Conservation (phyloP, 2,113 vertebrate species). For the Corythaeola cristata region DNA sequence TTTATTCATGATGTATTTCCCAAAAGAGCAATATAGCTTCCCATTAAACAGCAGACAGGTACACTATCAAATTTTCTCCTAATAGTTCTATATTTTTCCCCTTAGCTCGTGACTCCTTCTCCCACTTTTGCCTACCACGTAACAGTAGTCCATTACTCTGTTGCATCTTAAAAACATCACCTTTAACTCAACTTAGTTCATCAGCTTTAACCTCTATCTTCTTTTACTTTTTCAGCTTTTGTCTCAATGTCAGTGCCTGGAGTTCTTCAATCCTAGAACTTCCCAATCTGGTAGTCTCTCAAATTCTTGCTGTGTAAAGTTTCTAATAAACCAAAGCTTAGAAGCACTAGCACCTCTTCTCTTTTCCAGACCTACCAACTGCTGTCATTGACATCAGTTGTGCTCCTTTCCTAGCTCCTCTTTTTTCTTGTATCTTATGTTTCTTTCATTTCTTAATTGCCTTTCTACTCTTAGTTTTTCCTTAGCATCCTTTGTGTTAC, state of each 20-base stretch:
- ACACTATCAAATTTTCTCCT: background rate
- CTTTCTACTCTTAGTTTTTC: background rate
- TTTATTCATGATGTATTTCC: conserved; percentile 17
- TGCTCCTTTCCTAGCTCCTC: background rate
- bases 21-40: background rate
- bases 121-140: background rate
- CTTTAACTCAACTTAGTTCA: background rate
- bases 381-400: background rate
- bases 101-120: background rate
- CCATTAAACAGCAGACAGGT: conserved; percentile 12
- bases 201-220: background rate
- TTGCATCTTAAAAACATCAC: background rate
- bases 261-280: background rate
- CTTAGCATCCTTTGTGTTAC: background rate
- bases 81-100: background rate
- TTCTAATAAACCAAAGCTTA: background rate
- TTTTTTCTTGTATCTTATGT: background rate
- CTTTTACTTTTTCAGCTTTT: background rate
- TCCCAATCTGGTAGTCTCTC: background rate
- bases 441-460: background rate
- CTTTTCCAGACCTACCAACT: background rate
- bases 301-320: background rate
- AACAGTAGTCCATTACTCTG: background rate
- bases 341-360: background rate
- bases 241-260: background rate